Base-by-base conservation (phyloP, 2,113 vertebrate genomes). In the Cromileptes altivelis region DNA sequence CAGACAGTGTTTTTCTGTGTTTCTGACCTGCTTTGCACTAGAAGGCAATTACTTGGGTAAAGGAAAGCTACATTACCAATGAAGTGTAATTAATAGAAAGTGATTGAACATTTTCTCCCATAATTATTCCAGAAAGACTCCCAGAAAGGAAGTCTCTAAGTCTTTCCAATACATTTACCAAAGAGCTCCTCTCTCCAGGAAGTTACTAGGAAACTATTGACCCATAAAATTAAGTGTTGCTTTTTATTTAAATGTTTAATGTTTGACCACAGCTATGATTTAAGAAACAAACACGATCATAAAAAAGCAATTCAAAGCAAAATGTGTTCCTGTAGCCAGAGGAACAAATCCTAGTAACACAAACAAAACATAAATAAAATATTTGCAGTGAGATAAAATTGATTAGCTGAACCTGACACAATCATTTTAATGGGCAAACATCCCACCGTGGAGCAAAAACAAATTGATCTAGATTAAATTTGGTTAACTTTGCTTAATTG, bases 351-450 rank as follows among this genome's bases (percentile, higher is more conserved):
- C 5, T 37, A 6, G 6, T 37, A 7, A 37, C 33, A n/a, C 25
- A n/a, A 42, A 56, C 47, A 55, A 25, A 8, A 71, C 19, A n/a
- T 9, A 18, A 33, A n/a, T 19, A 17, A 2, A 62, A 27, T 50
- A 13, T 49, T 68, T n/a, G 30, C 62, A 42, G 14, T 19, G 52
- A 47, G 53, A 61, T 45, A 57, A 4, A 79, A 69, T 30, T 69
- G 12, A 69, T 75, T 63, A 42, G 49, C 11, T 61, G 45, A 61
- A 52, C 10, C 12, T 64, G 23, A 55, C 25, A 30, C 33, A 70
- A 49, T 69, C 9, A 52, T 30, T 12, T 72, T 37, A 10, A 12
- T 49, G 15, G 52, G 33, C 52, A 78, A 27, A 30, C 18, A 50
- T 49, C 6, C 23, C 60, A 49, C 53, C n/a, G 21, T 21, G 30